phyloP scores from a whole-genome alignment of 2,888 invertebrate genomes.

The Lasioglossum zephyrum region DNA sequence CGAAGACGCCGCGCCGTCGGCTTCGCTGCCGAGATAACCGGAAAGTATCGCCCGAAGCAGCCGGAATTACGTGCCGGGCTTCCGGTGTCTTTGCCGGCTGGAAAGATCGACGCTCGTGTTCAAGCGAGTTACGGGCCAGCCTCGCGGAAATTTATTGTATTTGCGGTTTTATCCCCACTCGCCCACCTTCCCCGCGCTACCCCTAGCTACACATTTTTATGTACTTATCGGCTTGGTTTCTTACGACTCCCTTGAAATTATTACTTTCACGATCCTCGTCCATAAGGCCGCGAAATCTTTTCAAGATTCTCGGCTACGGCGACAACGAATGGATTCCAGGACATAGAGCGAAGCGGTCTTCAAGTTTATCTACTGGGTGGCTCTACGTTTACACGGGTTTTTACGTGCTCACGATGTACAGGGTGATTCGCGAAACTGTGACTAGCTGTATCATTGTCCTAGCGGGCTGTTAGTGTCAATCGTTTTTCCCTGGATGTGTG shows the following conservation, averaged over 20 bases:
- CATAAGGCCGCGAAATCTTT: background rate
- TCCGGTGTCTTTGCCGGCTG: conserved; percentile 39
- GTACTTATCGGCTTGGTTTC: background rate
- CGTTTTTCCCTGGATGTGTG: too few relatives aligned
- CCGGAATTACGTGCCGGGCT: conserved; percentile 54
- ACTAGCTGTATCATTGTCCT: too few relatives aligned
- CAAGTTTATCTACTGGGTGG: background rate
- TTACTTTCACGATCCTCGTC: background rate
- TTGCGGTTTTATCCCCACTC: conserved; percentile 40
- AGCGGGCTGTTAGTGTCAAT: too few relatives aligned
- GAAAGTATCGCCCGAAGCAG: conserved; percentile 58
- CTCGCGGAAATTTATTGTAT: conserved; percentile 51
- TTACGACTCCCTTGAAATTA: background rate
- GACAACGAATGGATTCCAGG: background rate
- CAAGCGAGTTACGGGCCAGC: conserved; percentile 13
- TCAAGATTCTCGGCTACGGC: background rate
- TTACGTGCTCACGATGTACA: background rate
- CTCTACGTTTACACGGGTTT: background rate
- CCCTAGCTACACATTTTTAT: background rate
- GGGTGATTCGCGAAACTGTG: too few relatives aligned
- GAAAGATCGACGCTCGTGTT: background rate
- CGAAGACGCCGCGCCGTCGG: background rate
- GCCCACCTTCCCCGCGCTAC: background rate
- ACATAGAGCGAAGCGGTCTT: background rate
- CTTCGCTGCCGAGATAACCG: conserved; percentile 57